These are phyloP conservation scores for Laupala kohalensis DNA, from an alignment of 1,140 invertebrate genomes.

Conservation along the genomic window DNA sequence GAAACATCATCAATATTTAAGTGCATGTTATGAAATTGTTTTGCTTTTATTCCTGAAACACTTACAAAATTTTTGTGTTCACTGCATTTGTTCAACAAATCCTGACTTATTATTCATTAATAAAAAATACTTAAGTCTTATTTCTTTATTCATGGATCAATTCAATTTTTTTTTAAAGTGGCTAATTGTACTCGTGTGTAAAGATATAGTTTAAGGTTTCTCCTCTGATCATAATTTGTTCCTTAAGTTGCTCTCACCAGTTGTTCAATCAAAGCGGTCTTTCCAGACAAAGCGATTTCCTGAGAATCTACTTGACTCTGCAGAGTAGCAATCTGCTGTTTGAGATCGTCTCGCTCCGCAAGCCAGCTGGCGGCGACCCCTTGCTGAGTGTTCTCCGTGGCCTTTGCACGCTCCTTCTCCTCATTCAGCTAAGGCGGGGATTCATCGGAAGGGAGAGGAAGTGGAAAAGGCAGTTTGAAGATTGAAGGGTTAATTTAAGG, in stretches of 20 bases:
- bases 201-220: no score
- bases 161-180: no score
- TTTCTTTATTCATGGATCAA: no score
- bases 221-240: no score
- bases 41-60: no score
- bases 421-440: slow-evolving; percentile 34
- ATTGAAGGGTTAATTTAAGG: not conserved
- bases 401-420: slow-evolving; percentile 38
- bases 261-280: slow-evolving; percentile 42
- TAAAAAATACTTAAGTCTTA: no score
- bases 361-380: slow-evolving; percentile 24
- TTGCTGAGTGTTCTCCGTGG: slow-evolving; percentile 40
- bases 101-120: no score
- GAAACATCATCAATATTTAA: no score
- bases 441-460: not conserved
- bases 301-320: slow-evolving; percentile 38
- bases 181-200: no score
- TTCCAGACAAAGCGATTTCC: slow-evolving; percentile 39
- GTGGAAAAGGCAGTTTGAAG: not conserved
- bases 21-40: no score
- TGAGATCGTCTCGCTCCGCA: slow-evolving; percentile 25
- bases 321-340: slow-evolving; percentile 28
- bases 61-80: no score
- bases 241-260: slow-evolving; percentile 33
- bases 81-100: no score